Conservation (phyloP, 1,140 invertebrate species). For the Campoletis sonorensis region DNA sequence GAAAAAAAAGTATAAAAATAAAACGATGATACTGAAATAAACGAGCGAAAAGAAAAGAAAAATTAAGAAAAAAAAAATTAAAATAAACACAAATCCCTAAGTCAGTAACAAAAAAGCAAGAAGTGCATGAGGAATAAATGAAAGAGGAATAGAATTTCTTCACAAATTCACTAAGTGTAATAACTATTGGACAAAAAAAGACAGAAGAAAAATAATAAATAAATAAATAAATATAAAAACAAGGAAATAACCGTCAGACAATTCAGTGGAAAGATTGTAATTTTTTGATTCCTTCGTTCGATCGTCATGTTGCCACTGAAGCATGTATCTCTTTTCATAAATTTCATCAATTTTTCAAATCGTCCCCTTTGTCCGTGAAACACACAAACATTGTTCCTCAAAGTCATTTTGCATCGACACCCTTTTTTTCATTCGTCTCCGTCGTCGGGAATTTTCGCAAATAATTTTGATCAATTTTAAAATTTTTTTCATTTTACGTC, state of each 20-base stretch:
- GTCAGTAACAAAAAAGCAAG: conserved; percentile 2
- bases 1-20: too few relatives aligned
- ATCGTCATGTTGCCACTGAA: too few relatives aligned
- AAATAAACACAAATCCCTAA: neutral
- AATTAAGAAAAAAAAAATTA: neutral
- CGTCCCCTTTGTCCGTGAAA: too few relatives aligned
- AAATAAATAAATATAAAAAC: conserved; percentile 21
- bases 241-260: neutral
- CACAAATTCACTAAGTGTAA: conserved; percentile 30
- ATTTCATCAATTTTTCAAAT: too few relatives aligned
- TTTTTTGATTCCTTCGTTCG: neutral
- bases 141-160: conserved; percentile 41
- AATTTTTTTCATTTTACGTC: neutral
- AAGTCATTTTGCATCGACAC: neutral
- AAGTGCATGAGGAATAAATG: conserved; percentile 26
- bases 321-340: too few relatives aligned
- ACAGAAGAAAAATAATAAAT: conserved; percentile 36
- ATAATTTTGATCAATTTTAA: neutral
- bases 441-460: neutral
- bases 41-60: neutral
- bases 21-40: conserved; percentile 54
- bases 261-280: neutral
- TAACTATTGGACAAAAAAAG: conserved; percentile 26
- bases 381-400: too few relatives aligned
- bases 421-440: neutral